Conservation (phyloP, 2,888 invertebrate species). For the Pinctada fucata region DNA sequence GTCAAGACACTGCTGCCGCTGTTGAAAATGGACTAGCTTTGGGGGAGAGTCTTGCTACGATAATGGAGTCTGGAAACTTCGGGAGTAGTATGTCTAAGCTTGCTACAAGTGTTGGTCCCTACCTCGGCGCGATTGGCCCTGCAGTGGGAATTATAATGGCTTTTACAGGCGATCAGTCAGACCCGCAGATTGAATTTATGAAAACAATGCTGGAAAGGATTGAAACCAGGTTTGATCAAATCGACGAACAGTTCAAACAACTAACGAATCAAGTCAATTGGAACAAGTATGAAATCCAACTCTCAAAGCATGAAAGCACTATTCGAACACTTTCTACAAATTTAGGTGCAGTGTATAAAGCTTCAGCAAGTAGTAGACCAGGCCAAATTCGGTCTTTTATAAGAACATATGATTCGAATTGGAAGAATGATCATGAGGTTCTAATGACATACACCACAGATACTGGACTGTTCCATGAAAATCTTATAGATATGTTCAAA, state of each 20-base stretch:
- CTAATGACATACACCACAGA: background rate
- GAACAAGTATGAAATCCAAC: background rate
- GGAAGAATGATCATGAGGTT: background rate
- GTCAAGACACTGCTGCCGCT: too few species aligned
- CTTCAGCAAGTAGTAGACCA: background rate
- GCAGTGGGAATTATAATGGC: too few species aligned
- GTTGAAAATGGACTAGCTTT: too few species aligned
- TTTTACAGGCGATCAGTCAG: background rate
- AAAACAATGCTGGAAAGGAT: background rate
- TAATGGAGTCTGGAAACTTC: too few species aligned
- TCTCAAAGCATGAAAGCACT: background rate
- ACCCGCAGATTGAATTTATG: background rate
- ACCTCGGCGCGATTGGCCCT: too few species aligned
- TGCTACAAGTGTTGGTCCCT: too few species aligned
- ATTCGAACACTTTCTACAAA: background rate
- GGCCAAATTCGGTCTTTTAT: background rate
- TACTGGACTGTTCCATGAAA: background rate
- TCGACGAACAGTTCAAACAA: background rate
- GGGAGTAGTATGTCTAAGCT: too few species aligned
- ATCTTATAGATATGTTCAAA: background rate
- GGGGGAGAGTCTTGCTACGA: too few species aligned
- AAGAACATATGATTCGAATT: background rate
- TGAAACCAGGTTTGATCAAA: background rate
- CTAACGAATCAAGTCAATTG: background rate
- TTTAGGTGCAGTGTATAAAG: background rate